These are phyloP conservation scores for Halichoerus grypus DNA, from an alignment of 2,113 vertebrate genomes.

Conservation along the genomic window DNA sequence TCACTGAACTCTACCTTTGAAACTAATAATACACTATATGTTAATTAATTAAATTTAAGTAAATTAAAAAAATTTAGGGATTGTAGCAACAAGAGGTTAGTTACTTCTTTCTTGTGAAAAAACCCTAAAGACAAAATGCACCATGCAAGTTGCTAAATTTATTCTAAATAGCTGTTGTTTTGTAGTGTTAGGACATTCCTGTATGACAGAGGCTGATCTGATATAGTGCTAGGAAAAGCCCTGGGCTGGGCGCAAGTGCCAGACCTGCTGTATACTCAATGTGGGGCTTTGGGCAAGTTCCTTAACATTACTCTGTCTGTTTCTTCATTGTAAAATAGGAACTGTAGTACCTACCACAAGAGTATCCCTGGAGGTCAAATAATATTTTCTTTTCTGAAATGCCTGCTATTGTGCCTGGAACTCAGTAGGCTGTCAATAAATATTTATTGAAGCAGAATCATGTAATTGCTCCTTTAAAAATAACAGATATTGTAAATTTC, in stretches of 20 bases:
- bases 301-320: not conserved
- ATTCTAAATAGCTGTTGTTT: not conserved
- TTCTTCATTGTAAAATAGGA: slow-evolving; percentile 37
- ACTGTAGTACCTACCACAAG: not conserved
- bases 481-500: not conserved
- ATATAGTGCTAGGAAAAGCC: not conserved
- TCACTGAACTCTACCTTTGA: not conserved
- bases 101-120: not conserved
- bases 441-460: slow-evolving; percentile 41
- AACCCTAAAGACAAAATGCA: not conserved
- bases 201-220: not conserved
- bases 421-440: not conserved
- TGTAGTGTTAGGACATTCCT: not conserved
- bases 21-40: not conserved
- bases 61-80: not conserved
- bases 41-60: not conserved
- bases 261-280: not conserved
- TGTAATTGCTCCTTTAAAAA: slow-evolving; percentile 33
- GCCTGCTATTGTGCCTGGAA: not conserved
- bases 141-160: not conserved
- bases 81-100: not conserved
- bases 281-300: not conserved
- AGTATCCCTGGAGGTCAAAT: slow-evolving; percentile 20
- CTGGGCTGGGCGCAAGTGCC: not conserved
- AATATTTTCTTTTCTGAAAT: slow-evolving; percentile 60